Percentiles rank a stretch among this genome's conserved stretches.
phyloP scores from a whole-genome alignment of 2,888 invertebrate species.

The Keiferia lycopersicella region DNA sequence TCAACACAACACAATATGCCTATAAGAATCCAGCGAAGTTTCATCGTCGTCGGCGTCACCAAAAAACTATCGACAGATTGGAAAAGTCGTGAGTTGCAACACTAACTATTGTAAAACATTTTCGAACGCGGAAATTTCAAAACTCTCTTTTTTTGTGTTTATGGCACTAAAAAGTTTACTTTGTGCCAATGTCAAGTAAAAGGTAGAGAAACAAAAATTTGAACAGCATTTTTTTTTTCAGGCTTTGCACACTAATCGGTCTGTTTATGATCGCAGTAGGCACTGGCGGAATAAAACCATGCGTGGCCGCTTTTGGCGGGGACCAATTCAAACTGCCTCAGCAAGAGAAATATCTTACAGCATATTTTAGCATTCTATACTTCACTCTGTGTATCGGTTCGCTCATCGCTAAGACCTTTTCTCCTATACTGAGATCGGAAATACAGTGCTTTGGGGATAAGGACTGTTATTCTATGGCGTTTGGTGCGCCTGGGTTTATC shows the following conservation, averaged over 20 bases:
- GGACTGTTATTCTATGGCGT: conserved; percentile 87
- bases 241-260: conserved; percentile 83
- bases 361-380: conserved; percentile 90
- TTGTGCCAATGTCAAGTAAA: no score
- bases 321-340: conserved; percentile 87
- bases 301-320: conserved; percentile 90
- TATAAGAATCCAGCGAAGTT: neutral
- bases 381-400: conserved; percentile 85
- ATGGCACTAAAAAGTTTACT: no score
- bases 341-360: conserved; percentile 83
- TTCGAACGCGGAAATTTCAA: neutral
- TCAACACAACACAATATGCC: no score
- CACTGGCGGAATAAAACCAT: conserved; percentile 92
- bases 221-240: conserved; percentile 43
- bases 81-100: neutral
- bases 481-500: conserved; percentile 88
- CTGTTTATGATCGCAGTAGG: conserved; percentile 87
- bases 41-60: neutral
- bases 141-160: no score
- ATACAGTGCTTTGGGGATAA: conserved; percentile 84
- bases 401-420: conserved; percentile 86
- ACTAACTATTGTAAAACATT: neutral
- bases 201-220: no score
- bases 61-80: neutral
- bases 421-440: conserved; percentile 87